Evolutionary conservation across 1,140 invertebrate genomes (phyloP), one percentile per base, ranked within the genome.

Genomic region (Diabrotica undecimpunctata): DNA sequence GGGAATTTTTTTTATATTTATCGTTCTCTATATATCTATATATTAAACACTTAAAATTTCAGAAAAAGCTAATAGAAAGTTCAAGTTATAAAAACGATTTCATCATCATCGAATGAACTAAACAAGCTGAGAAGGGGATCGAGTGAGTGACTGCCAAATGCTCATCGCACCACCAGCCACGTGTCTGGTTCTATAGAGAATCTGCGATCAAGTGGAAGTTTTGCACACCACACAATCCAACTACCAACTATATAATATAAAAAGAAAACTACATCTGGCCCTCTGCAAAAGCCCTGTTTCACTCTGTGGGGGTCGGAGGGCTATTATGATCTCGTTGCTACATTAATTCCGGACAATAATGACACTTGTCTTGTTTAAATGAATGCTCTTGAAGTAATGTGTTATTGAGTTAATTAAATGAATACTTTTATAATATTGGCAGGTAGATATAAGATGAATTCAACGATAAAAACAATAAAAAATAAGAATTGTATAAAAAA

Each of bases 141-240:
- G 41, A 46, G 8, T 46, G 37, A 57, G 37, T 25, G n/a, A 38
- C 55, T 57, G 55, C 55, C 55, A 57, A 57, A 57, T 57, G 55
- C 55, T 57, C 55, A 57, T 57, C 55, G 25, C 25, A 25, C 25
- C 4, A n/a, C 41, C 9, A 37, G 55, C 36, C 55, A 57, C 55
- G 55, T 57, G 55, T 37, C 55, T 37, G 55, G 8, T 38, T 37
- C 55, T 57, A 37, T 57, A 57, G 55, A 11, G 25, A 38, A 57
- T 57, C 55, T 57, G 35, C 55, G 55, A 57, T 57, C 55, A 57
- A 57, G 55, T 57, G 55, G 55, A 57, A 57, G 55, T 57, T 57
- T 8, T 57, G 55, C 55, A 57, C 55, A 57, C 55, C 55, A 57
- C 55, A 57, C 55, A 57, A 57, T 25, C 36, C 55, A 57, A 57